Evolutionary conservation across 2,888 invertebrate genomes (phyloP).

Genomic region (Lochmaea crataegi): DNA sequence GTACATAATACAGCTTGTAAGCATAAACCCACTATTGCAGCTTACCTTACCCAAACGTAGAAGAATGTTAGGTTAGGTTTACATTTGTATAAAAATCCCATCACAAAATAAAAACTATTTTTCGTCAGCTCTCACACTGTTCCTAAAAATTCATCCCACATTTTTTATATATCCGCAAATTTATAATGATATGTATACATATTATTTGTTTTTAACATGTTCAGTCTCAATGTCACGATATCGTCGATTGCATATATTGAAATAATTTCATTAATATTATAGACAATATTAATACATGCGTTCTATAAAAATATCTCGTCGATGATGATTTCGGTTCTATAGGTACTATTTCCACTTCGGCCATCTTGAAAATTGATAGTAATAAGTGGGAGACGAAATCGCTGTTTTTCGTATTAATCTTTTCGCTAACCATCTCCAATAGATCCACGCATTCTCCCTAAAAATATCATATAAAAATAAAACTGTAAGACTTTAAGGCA

Average conservation of each 20-base stretch:
- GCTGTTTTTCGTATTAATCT: conserved; percentile 86
- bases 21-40: too few relatives aligned
- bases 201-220: conserved; percentile 25
- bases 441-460: conserved; percentile 89
- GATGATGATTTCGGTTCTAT: conserved; percentile 73
- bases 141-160: conserved; percentile 26
- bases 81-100: neutral
- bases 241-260: conserved; percentile 43
- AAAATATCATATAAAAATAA: conserved; percentile 53
- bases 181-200: conserved; percentile 46
- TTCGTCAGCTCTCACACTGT: conserved; percentile 22
- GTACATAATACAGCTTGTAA: too few relatives aligned
- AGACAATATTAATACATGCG: conserved; percentile 48
- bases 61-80: too few relatives aligned
- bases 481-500: too few relatives aligned
- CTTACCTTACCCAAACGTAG: too few relatives aligned
- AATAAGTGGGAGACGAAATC: conserved; percentile 88
- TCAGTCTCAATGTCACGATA: conserved; percentile 62
- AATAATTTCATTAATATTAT: conserved; percentile 45
- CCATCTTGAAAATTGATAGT: conserved; percentile 91
- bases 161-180: conserved; percentile 36
- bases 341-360: conserved; percentile 89
- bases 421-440: conserved; percentile 82
- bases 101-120: neutral
- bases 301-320: conserved; percentile 32